A percentile compares a stretch with the other conserved stretches of the same genome.
These are phyloP conservation scores for Cephus pulcher DNA, from an alignment of 2,888 invertebrate species.

Conservation along the genomic window DNA sequence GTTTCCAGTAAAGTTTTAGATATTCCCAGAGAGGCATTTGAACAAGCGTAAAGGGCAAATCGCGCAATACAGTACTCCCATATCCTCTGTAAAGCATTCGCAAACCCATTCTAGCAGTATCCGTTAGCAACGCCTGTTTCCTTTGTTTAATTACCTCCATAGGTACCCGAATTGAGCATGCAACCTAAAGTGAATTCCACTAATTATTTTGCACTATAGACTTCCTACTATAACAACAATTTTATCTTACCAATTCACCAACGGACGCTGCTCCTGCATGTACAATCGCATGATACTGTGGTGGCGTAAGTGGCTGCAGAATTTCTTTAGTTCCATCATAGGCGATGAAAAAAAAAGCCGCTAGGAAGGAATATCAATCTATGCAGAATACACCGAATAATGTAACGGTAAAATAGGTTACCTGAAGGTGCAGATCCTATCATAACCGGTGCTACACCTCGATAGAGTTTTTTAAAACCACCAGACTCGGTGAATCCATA, in stretches of 20 bases:
- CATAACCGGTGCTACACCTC: constrained; percentile 83
- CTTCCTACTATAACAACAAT: background rate
- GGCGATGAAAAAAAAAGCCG: constrained; percentile 86
- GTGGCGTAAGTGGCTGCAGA: constrained; percentile 69
- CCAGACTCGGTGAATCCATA: constrained; percentile 90
- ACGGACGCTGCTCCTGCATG: constrained; percentile 88
- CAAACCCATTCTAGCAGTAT: constrained; percentile 53
- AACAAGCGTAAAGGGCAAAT: constrained; percentile 95
- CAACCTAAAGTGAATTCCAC: constrained; percentile 72
- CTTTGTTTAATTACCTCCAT: constrained; percentile 97
- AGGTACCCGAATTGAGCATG: constrained; percentile 93
- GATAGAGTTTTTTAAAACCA: constrained; percentile 85
- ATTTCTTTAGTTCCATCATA: constrained; percentile 84
- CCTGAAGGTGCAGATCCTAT: constrained; percentile 87
- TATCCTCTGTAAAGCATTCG: constrained; percentile 79
- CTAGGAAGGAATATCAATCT: background rate
- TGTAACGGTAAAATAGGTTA: constrained; percentile 49
- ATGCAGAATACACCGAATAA: constrained; percentile 11
- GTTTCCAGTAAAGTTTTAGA: constrained; percentile 76
- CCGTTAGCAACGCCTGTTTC: constrained; percentile 76
- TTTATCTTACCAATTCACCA: constrained; percentile 82
- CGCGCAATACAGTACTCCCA: constrained; percentile 80
- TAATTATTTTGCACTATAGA: constrained; percentile 4
- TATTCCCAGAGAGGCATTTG: constrained; percentile 97
- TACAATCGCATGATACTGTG: constrained; percentile 74